Percentiles rank a stretch among this genome's conserved stretches.
Evolutionary conservation across 2,888 invertebrate species (phyloP).

Genomic region (Elgonia sp.): DNA sequence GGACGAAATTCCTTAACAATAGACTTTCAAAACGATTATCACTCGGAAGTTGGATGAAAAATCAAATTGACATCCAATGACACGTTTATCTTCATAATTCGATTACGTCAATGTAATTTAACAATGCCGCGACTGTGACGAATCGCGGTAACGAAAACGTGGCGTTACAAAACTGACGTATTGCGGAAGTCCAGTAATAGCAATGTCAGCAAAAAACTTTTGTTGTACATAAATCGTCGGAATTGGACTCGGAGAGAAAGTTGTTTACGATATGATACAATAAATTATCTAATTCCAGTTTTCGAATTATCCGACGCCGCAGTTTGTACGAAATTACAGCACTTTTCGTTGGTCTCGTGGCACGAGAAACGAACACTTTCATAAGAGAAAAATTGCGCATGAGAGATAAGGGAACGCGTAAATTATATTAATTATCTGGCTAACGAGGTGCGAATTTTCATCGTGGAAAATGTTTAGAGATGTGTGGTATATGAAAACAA

Average conservation of each 20-base stretch:
- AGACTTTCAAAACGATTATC: not conserved
- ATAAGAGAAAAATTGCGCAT: not conserved
- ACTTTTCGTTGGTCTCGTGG: not conserved
- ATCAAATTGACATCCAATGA: conserved; percentile 1
- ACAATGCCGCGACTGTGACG: conserved; percentile 30
- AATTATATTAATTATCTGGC: conserved; percentile 42
- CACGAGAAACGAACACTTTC: conserved; percentile 2
- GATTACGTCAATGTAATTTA: conserved; percentile 45
- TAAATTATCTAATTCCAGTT: conserved; percentile 63
- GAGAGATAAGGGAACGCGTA: not conserved
- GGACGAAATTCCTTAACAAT: no score
- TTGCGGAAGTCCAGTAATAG: conserved; percentile 67
- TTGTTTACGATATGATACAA: conserved; percentile 68
- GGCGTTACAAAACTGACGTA: conserved; percentile 53
- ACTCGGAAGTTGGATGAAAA: not conserved
- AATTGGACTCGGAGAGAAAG: conserved; percentile 57
- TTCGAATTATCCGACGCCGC: conserved; percentile 22
- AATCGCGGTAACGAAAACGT: conserved; percentile 39
- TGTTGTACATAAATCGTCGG: conserved; percentile 43
- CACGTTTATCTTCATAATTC: conserved; percentile 42
- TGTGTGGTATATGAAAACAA: no score
- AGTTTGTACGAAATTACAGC: conserved; percentile 16
- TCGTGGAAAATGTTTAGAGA: not conserved
- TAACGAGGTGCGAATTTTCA: conserved; percentile 40
- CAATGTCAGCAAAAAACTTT: conserved; percentile 61